A percentile compares a stretch with the other conserved stretches of the same genome.
Evolutionary conservation across 2,888 invertebrate genomes (phyloP).

Genomic region (Dorcus parallelipipedus): DNA sequence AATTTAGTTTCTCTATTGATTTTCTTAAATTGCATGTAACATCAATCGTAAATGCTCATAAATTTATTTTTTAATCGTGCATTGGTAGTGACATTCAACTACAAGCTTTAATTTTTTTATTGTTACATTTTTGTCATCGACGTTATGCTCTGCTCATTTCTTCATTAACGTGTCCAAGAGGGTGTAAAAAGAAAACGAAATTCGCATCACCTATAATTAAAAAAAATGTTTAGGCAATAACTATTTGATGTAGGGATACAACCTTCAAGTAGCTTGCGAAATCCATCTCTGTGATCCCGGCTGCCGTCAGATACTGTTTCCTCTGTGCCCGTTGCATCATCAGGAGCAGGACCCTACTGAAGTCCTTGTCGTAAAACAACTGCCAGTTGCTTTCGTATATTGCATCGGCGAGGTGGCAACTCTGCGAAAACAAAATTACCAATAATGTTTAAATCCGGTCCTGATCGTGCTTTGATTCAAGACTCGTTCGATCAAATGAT

Average conservation of each 20-base stretch:
- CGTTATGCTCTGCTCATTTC: background rate
- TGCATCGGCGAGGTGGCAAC: constrained; percentile 8
- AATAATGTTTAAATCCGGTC: too few species aligned
- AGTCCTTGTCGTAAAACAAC: constrained; percentile 7
- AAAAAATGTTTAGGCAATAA: too few species aligned
- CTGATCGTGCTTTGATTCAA: too few species aligned
- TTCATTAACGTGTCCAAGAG: constrained; percentile 8
- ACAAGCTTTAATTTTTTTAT: too few species aligned
- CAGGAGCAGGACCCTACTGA: constrained; percentile 11
- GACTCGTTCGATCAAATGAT: too few species aligned
- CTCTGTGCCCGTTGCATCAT: constrained; percentile 17
- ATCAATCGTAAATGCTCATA: too few species aligned
- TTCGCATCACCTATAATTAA: constrained; percentile 12
- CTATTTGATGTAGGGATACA: background rate
- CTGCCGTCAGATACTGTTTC: constrained; percentile 11
- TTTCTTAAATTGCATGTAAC: too few species aligned
- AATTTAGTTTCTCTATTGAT: too few species aligned
- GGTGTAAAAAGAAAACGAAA: constrained; percentile 19
- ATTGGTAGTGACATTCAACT: too few species aligned
- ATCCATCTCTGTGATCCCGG: constrained; percentile 12
- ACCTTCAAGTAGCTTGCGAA: constrained; percentile 12
- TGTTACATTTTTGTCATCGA: too few species aligned
- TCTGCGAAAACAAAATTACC: background rate
- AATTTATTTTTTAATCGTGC: too few species aligned
- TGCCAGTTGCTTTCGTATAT: constrained; percentile 16